Base-by-base conservation (phyloP, 2,113 vertebrate species). In the Ophthalmotilapia sp. region DNA sequence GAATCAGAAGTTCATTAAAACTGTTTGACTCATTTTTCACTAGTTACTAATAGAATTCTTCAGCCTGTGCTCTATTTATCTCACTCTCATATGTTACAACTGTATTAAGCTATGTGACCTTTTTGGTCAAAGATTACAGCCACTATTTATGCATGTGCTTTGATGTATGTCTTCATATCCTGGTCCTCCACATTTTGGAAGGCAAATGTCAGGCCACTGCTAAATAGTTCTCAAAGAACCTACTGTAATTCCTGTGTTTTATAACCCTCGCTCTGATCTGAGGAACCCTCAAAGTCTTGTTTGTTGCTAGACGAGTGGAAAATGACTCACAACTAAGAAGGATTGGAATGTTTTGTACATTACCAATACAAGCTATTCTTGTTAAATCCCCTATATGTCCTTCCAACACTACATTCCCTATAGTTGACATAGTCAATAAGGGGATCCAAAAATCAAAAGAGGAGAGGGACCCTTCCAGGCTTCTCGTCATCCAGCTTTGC, bases 351-450 rank as follows among this genome's bases (percentile, higher is more conserved):
- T 83, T 93, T 91, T 84, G 79, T 65, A 79, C 79, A 53, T 81
- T 85, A 82, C 49, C 19, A 88, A 88, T 82, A 79, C 82, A 87
- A 92, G 86, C 55, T 83, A 82, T 91, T 92, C 91, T 90, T 87
- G 84, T 93, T 83, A 86, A 91, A 80, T 53, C 42, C 53, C 54
- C 36, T 49, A 10, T 26, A 51, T 86, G 54, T 92, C 56, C 79
- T 86, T 93, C 93, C 92, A 95, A 49, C 70, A 21, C 79, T 36
- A 42, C 89, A 93, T 94, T 94, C 89, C 87, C 87, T 80, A 7
- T 26, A 82, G 90, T 26, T 93, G 85, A 94, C 90, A 93, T 93
- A 83, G 90, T 82, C 75, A 53, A 79, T 23, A 62, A 68, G 45
- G 55, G 9, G 87, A 85, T 90, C 79, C 93, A 93, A 82, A 93